phyloP scores from a whole-genome alignment of 2,797 vertebrate species.

The Xiphophorus birchmanni region DNA sequence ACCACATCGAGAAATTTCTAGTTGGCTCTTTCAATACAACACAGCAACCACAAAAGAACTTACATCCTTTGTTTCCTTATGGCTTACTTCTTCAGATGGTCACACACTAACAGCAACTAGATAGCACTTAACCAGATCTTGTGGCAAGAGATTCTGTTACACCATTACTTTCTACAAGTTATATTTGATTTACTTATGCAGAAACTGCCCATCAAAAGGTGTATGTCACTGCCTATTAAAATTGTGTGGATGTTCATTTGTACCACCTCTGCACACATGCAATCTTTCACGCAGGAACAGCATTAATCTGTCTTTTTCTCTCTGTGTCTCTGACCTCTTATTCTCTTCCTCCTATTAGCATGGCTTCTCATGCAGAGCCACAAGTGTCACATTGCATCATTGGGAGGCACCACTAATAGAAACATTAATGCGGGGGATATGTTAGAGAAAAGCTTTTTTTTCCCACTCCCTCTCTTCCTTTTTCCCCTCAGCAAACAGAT shows the following conservation, averaged over 20 bases:
- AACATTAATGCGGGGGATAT: slow-evolving; percentile 66
- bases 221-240: neutral
- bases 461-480: slow-evolving; percentile 34
- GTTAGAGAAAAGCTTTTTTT: slow-evolving; percentile 51
- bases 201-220: neutral
- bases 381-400: slow-evolving; percentile 68
- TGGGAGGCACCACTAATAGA: slow-evolving; percentile 62
- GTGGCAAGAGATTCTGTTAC: neutral
- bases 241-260: neutral
- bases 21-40: neutral
- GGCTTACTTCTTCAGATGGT: neutral
- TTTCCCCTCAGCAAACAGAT: slow-evolving; percentile 73
- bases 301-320: slow-evolving; percentile 34
- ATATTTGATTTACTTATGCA: neutral
- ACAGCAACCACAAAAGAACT: neutral
- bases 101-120: neutral
- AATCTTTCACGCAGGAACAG: slow-evolving; percentile 34
- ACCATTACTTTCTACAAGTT: neutral
- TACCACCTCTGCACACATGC: neutral
- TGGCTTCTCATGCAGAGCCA: slow-evolving; percentile 58
- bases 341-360: slow-evolving; percentile 57
- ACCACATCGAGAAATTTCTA: neutral
- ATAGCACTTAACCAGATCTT: neutral
- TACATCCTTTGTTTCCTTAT: neutral
- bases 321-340: slow-evolving; percentile 38